A percentile compares a stretch with the other conserved stretches of the same genome.
phyloP scores from a whole-genome alignment of 2,797 vertebrate genomes.

The Emydoidea blandingii region DNA sequence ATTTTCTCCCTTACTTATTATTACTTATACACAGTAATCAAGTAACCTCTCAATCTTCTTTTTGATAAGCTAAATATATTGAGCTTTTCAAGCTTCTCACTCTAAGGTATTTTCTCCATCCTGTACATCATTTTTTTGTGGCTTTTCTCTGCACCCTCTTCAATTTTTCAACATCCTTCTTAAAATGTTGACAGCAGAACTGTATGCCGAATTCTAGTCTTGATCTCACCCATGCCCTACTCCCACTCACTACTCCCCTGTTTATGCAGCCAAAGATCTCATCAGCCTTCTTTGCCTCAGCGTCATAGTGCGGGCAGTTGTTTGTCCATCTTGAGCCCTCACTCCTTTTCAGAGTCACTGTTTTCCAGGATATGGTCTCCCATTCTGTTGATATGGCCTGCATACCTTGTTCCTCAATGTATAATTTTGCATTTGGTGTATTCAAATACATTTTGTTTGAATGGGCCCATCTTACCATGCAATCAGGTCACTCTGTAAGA shows the following conservation, averaged over 20 bases:
- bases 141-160: background rate
- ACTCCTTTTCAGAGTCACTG: background rate
- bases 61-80: background rate
- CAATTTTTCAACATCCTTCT: background rate
- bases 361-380: background rate
- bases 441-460: background rate
- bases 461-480: constrained; percentile 10
- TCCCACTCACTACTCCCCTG: background rate
- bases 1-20: constrained; percentile 19
- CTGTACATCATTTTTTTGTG: background rate
- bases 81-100: background rate
- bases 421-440: background rate
- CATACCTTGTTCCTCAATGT: too few species aligned
- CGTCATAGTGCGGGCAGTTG: background rate
- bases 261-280: background rate
- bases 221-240: background rate
- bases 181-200: background rate
- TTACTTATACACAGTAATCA: constrained; percentile 22
- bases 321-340: background rate
- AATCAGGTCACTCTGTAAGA: constrained; percentile 44
- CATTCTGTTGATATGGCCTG: background rate
- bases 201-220: background rate
- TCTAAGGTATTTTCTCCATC: constrained; percentile 26
- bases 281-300: too few species aligned
- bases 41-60: constrained; percentile 14